These are phyloP conservation scores for Dreissena polymorpha DNA, from an alignment of 1,140 invertebrate species.

Conservation along the genomic window DNA sequence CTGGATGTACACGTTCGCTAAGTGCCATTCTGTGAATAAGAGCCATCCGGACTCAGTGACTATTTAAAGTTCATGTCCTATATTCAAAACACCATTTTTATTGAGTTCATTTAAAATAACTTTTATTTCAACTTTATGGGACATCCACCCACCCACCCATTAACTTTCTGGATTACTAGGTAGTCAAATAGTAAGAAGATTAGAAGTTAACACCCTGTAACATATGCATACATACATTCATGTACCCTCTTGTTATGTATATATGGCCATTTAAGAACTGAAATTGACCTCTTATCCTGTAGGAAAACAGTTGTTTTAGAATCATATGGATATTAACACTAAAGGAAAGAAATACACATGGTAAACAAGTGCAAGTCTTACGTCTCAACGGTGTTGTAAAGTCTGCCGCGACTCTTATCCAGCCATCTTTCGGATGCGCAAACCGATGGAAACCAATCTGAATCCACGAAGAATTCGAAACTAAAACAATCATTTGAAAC, in stretches of 20 bases:
- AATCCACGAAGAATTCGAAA: background rate
- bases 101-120: background rate
- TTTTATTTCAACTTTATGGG: background rate
- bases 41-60: background rate
- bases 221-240: too few relatives aligned
- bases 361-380: background rate
- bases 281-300: background rate
- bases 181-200: too few relatives aligned
- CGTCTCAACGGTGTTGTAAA: slow-evolving; percentile 36
- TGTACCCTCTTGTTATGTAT: background rate
- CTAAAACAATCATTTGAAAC: background rate
- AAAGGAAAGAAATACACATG: background rate
- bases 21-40: slow-evolving; percentile 20
- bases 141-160: background rate
- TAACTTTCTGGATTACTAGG: too few relatives aligned
- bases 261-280: background rate
- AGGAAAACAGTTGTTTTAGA: background rate
- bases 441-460: slow-evolving; percentile 15
- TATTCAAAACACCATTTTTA: background rate
- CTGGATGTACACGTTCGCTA: slow-evolving; percentile 29
- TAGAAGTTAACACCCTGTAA: too few relatives aligned
- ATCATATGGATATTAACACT: background rate
- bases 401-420: slow-evolving; percentile 39
- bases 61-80: background rate
- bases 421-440: slow-evolving; percentile 2